Conservation (phyloP, 2,113 vertebrate species). For the Monopterus albus region DNA sequence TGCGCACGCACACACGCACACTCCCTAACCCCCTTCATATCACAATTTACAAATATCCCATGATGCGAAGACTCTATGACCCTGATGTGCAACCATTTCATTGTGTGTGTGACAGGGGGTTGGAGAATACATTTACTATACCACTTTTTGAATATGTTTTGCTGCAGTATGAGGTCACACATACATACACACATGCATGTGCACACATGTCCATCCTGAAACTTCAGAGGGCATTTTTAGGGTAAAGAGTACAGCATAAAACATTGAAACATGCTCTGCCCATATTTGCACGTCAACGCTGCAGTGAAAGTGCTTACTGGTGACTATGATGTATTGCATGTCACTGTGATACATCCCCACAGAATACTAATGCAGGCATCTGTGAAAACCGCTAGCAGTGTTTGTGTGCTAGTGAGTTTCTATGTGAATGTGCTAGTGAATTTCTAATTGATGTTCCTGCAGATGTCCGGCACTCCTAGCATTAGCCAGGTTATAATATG, state of each 20-base stretch:
- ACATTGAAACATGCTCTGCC: constrained; percentile 67
- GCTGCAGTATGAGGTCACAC: constrained; percentile 6
- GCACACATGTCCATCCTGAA: constrained; percentile 39
- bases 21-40: constrained; percentile 45
- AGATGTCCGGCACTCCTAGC: too few relatives aligned
- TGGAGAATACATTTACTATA: constrained; percentile 41
- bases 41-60: constrained; percentile 73
- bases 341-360: constrained; percentile 70
- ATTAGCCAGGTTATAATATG: too few relatives aligned
- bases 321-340: constrained; percentile 83
- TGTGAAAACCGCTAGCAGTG: constrained; percentile 60
- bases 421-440: constrained; percentile 54
- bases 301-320: constrained; percentile 73
- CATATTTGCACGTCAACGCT: constrained; percentile 72
- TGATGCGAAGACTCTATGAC: constrained; percentile 67
- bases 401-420: constrained; percentile 62
- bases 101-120: constrained; percentile 38
- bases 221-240: constrained; percentile 75
- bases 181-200: constrained; percentile 22
- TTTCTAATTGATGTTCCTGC: too few relatives aligned
- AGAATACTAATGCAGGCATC: constrained; percentile 81
- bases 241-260: constrained; percentile 59
- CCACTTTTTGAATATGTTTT: constrained; percentile 19
- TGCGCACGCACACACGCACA: constrained; percentile 23
- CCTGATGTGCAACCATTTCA: constrained; percentile 54